Percentiles rank a stretch among this genome's conserved stretches.
phyloP scores from a whole-genome alignment of 2,113 vertebrate genomes.

The Riparia riparia region DNA sequence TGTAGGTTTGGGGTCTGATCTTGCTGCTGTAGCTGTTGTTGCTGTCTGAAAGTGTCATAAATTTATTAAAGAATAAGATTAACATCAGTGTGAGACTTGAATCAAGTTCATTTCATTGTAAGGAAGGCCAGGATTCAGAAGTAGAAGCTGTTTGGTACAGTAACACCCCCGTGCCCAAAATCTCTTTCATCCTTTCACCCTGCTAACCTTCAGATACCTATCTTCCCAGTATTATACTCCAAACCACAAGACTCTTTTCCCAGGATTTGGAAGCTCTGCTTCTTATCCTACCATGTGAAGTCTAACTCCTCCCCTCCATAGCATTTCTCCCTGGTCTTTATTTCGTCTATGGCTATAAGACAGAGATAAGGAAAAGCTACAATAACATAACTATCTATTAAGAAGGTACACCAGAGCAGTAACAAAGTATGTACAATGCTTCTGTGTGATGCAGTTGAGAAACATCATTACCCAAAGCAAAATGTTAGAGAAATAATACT shows the following conservation, averaged over 20 bases:
- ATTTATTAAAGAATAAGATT: neutral
- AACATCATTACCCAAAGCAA: neutral
- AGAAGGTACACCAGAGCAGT: neutral
- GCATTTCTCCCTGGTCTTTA: neutral
- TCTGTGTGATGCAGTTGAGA: neutral
- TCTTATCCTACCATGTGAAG: neutral
- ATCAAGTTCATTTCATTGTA: neutral
- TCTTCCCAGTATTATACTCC: neutral
- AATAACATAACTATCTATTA: neutral
- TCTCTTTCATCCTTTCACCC: neutral
- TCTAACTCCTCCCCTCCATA: neutral
- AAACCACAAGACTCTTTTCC: neutral
- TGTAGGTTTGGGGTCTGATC: neutral
- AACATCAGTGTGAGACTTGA: neutral
- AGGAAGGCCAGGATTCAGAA: neutral
- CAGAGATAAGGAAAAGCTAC: neutral
- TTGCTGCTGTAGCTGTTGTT: constrained; percentile 51
- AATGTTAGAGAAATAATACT: neutral
- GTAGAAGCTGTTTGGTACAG: neutral
- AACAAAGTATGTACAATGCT: neutral
- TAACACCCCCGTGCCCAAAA: neutral
- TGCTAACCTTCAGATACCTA: neutral
- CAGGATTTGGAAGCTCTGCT: neutral
- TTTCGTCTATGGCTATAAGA: neutral
- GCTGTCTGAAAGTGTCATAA: constrained; percentile 67